phyloP scores from a whole-genome alignment of 2,797 vertebrate species.

The Coilia nasus region DNA sequence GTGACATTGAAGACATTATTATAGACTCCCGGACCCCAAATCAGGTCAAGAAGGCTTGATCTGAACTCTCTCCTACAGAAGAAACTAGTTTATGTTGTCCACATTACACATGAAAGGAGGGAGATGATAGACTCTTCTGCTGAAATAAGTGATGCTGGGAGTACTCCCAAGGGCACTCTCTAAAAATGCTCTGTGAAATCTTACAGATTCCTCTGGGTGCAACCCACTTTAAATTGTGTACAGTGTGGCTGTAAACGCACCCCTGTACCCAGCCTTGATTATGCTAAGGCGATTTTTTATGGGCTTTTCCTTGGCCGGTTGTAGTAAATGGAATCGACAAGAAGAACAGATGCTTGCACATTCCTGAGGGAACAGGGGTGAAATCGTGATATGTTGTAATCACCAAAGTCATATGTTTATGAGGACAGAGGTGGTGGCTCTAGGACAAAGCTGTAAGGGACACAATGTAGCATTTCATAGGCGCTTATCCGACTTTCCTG shows the following conservation, averaged over 20 bases:
- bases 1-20: slow-evolving; percentile 20
- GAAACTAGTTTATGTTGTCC: slow-evolving; percentile 23
- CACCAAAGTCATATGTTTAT: background rate
- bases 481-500: background rate
- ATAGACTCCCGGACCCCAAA: background rate
- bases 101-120: slow-evolving; percentile 3
- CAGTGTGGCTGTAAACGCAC: slow-evolving; percentile 11
- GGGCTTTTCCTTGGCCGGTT: background rate
- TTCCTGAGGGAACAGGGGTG: background rate
- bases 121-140: background rate
- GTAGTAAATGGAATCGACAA: background rate
- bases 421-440: background rate
- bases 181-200: background rate
- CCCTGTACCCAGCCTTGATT: background rate
- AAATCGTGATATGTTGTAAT: background rate
- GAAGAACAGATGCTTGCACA: background rate
- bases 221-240: slow-evolving; percentile 1
- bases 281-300: background rate
- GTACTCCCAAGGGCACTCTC: slow-evolving; percentile 13
- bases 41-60: slow-evolving; percentile 15
- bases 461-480: background rate
- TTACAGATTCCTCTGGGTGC: slow-evolving; percentile 13
- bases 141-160: slow-evolving; percentile 12
- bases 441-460: slow-evolving; percentile 8
- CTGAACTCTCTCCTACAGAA: background rate